Conservation (phyloP, 2,113 vertebrate species). For the Archocentrus centrarchus region DNA sequence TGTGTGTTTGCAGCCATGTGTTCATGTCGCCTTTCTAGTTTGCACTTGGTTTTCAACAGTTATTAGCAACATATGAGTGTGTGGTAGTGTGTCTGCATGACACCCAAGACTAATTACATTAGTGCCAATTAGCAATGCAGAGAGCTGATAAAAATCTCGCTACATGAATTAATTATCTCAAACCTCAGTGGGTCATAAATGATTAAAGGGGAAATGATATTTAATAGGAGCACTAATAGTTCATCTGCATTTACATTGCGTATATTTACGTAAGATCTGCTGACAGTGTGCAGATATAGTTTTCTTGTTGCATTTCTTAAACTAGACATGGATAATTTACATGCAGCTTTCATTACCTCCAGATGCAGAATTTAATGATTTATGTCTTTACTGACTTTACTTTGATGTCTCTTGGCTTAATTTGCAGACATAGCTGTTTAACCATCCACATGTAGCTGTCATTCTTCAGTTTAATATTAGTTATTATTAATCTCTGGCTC, state of each 20-base stretch:
- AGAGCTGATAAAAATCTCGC: constrained; percentile 12
- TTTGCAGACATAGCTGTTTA: background rate
- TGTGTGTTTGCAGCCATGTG: background rate
- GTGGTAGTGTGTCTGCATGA: background rate
- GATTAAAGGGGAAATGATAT: background rate
- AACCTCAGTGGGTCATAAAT: background rate
- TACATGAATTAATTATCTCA: constrained; percentile 22
- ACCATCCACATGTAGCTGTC: background rate
- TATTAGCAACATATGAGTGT: background rate
- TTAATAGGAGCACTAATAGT: background rate
- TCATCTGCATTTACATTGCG: background rate
- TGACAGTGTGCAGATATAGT: background rate
- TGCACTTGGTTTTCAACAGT: background rate
- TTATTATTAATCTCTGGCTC: no score
- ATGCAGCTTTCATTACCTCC: background rate
- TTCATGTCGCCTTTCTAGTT: background rate
- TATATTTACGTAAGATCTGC: background rate
- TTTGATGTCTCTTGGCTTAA: background rate
- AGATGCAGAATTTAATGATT: background rate
- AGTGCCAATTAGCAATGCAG: constrained; percentile 39
- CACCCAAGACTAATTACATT: constrained; percentile 37
- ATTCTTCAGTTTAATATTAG: background rate
- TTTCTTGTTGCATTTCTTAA: background rate
- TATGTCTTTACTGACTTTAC: background rate
- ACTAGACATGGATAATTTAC: background rate